A percentile compares a stretch with the other conserved stretches of the same genome.
phyloP scores from a whole-genome alignment of 2,113 vertebrate genomes.

The Urocitellus parryii region DNA sequence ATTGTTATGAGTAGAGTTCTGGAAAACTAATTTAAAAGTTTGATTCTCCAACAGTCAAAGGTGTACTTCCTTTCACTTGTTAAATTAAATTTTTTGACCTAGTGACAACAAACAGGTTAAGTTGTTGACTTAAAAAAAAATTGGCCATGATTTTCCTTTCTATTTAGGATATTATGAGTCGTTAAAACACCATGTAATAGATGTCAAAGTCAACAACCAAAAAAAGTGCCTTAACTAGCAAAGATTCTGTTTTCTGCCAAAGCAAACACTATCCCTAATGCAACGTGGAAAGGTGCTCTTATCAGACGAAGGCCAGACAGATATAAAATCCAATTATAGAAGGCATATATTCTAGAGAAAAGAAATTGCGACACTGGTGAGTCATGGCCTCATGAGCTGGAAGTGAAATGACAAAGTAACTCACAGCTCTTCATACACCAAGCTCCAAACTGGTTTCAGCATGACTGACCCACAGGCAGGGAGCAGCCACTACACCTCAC shows the following conservation, averaged over 20 bases:
- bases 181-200: constrained; percentile 73
- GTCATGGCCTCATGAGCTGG: not conserved
- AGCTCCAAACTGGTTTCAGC: not conserved
- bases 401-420: not conserved
- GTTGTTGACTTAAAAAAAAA: not conserved
- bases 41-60: not conserved
- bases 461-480: too few species aligned
- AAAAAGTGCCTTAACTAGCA: constrained; percentile 60
- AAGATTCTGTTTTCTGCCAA: constrained; percentile 73
- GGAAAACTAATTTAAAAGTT: constrained; percentile 32
- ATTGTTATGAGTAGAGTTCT: constrained; percentile 41
- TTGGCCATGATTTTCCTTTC: constrained; percentile 65
- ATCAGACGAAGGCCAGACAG: not conserved
- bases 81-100: constrained; percentile 69
- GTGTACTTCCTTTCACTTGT: not conserved
- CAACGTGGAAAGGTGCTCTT: constrained; percentile 54
- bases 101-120: constrained; percentile 71
- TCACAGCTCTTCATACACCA: not conserved
- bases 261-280: constrained; percentile 66
- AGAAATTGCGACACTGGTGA: not conserved
- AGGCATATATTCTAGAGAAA: not conserved
- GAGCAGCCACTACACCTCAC: not conserved
- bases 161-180: constrained; percentile 62
- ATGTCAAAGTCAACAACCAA: constrained; percentile 75
- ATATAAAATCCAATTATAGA: constrained; percentile 25